Base-by-base conservation (phyloP, 2,797 vertebrate species). In the Tenualosa ilisha region DNA sequence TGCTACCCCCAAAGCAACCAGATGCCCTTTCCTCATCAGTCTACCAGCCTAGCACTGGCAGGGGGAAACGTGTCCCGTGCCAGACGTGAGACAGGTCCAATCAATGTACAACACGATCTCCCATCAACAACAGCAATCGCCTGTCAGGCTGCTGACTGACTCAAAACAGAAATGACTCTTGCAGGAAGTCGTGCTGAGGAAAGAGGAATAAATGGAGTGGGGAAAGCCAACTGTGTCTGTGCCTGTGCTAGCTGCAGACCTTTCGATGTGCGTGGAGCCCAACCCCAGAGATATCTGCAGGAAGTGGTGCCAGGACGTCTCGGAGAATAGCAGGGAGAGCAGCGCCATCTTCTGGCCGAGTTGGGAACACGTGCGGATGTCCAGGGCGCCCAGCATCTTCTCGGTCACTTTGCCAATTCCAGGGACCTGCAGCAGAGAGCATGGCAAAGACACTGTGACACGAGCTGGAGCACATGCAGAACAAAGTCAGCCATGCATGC, bases 361-460 rank as follows among this genome's bases (percentile, higher is more conserved):
- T 72, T 99, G 95, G 81, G 96, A 94, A 90, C 98, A 99, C 87
- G 91, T 97, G 84, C 92, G 95, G 92, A 99, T 93, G 84, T 94
- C 96, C 87, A 99, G 93, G 2, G 96, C 96, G 59, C 95, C 96
- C 12, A 99, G 93, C 97, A 99, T 96, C 93, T 97, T 99, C 92
- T 99, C 98, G n/a, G 97, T 98, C 87, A 99, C 98, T 93, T 98
- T 99, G 89, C 98, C 98, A 81, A 99, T 95, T 75, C 98, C 98
- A 85, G 95, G 96, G 53, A 99, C 96, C 98, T 99, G 88, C 81
- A 87, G 89, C 63, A 85, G 75, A 85, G 75, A 89, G 65, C 3
- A 72, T 1, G 68, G 26, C 40, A 43, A 79, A 46, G 40, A 79
- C 72, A 75, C 13, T 20, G 26, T 40, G 31, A 46, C 20, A 4